Percentiles rank a stretch among this genome's conserved stretches.
Conservation (phyloP, 2,797 vertebrate species). For the Phataginus tetradactyla region DNA sequence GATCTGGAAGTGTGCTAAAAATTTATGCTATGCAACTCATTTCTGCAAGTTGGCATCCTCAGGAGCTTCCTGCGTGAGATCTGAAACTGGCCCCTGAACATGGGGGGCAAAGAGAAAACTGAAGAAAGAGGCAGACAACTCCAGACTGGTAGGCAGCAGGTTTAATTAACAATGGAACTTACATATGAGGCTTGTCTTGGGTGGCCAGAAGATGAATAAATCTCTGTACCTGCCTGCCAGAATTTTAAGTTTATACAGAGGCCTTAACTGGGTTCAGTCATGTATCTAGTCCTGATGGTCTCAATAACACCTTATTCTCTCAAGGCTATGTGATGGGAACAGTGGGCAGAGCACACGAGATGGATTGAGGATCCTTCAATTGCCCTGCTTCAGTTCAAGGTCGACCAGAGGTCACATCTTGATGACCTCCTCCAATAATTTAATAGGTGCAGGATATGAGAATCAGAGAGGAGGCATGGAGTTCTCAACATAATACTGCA, state of each 20-base stretch:
- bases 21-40: background rate
- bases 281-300: background rate
- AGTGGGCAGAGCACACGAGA: background rate
- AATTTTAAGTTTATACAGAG: background rate
- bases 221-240: background rate
- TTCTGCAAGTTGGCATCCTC: background rate
- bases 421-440: background rate
- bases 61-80: background rate
- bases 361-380: background rate
- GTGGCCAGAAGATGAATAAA: background rate
- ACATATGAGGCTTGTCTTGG: background rate
- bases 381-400: background rate
- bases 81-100: background rate
- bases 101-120: background rate
- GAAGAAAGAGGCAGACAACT: background rate
- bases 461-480: fast-evolving
- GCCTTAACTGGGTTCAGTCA: background rate
- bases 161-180: background rate
- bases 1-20: background rate
- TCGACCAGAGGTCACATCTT: background rate
- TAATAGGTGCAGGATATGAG: background rate
- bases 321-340: background rate
- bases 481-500: background rate
- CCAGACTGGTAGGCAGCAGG: background rate
- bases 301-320: background rate